phyloP scores from a whole-genome alignment of 1,140 invertebrate species.

The Aphidius ervi region DNA sequence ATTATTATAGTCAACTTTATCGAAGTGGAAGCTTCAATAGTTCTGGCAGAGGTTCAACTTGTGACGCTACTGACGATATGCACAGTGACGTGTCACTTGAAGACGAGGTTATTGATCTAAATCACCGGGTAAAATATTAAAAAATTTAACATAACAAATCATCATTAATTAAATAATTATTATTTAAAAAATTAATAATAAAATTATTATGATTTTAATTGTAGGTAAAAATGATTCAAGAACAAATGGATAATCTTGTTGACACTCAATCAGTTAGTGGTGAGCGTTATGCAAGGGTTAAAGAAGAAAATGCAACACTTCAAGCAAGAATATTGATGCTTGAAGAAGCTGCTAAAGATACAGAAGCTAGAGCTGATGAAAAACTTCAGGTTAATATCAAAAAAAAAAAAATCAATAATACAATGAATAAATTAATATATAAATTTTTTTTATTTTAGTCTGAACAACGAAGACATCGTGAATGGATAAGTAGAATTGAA shows the following conservation, averaged over 20 bases:
- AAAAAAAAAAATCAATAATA: background rate
- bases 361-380: conserved; percentile 81
- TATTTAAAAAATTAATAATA: background rate
- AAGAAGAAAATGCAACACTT: conserved; percentile 86
- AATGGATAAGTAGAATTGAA: conserved; percentile 75
- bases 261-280: conserved; percentile 81
- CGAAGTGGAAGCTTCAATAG: conserved; percentile 87
- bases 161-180: background rate
- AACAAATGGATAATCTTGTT: conserved; percentile 80
- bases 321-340: conserved; percentile 85
- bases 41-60: conserved; percentile 80
- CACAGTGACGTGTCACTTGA: conserved; percentile 86
- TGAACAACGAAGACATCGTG: conserved; percentile 79
- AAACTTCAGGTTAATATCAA: conserved; percentile 55
- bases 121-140: conserved; percentile 69
- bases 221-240: conserved; percentile 80
- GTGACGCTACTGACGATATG: conserved; percentile 86
- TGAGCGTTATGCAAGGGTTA: conserved; percentile 79
- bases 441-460: conserved; percentile 49
- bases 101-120: conserved; percentile 86
- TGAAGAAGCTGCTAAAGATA: conserved; percentile 87
- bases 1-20: conserved; percentile 69
- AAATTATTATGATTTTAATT: conserved; percentile 36
- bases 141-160: background rate
- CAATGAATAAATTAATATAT: background rate